These are phyloP conservation scores for Oryzias curvinotus DNA, from an alignment of 2,113 vertebrate species.

Conservation along the genomic window DNA sequence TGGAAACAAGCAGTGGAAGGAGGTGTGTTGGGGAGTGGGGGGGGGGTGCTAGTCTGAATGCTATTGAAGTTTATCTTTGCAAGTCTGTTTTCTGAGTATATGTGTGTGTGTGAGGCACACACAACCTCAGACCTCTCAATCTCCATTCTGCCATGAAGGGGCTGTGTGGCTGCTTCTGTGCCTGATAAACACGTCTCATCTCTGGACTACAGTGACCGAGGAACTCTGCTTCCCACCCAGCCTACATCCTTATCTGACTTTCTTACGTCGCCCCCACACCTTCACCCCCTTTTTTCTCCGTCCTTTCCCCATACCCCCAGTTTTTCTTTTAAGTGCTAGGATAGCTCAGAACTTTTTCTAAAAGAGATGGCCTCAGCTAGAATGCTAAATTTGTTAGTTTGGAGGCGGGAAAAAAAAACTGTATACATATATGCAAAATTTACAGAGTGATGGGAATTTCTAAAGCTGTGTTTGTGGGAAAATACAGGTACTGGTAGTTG, in stretches of 20 bases:
- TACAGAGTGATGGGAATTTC: no score
- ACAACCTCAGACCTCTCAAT: constrained; percentile 70
- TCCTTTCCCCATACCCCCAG: constrained; percentile 11
- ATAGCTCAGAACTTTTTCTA: constrained; percentile 44
- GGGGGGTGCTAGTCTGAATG: constrained; percentile 39
- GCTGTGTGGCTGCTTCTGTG: constrained; percentile 67
- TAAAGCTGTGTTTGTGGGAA: no score
- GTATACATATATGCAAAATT: background rate
- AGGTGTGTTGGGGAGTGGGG: constrained; percentile 13
- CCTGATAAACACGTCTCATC: constrained; percentile 72
- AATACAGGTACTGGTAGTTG: no score
- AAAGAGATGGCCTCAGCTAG: constrained; percentile 33
- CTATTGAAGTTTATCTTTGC: constrained; percentile 69
- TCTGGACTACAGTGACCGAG: constrained; percentile 51
- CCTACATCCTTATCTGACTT: constrained; percentile 55
- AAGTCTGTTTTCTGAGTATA: constrained; percentile 24
- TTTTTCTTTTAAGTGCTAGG: constrained; percentile 40
- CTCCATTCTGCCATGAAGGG: constrained; percentile 70
- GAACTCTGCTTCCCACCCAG: constrained; percentile 50
- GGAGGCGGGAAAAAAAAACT: background rate
- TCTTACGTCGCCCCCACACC: constrained; percentile 44
- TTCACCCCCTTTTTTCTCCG: constrained; percentile 36
- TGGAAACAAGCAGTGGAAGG: constrained; percentile 38
- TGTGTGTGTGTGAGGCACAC: constrained; percentile 16
- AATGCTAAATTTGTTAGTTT: constrained; percentile 17